Conservation (phyloP, 2,888 invertebrate species). For the Pyrrhopygopsis socrates region DNA sequence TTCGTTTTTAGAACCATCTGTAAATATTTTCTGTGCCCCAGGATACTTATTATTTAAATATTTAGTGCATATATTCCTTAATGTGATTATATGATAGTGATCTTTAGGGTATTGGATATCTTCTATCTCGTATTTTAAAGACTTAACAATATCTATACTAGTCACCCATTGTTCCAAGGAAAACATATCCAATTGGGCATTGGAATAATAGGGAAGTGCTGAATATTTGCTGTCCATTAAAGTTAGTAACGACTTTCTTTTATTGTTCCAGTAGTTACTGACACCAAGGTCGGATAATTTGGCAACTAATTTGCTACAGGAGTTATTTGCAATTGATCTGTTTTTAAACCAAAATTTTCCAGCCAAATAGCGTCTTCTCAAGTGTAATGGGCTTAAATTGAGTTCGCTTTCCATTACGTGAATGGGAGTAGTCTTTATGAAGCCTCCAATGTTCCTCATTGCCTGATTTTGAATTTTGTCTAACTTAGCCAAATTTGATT, state of each 20-base stretch:
- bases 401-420: slow-evolving; percentile 46
- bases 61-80: not conserved
- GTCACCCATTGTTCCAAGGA: slow-evolving; percentile 23
- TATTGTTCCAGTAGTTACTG: slow-evolving; percentile 6
- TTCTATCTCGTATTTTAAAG: not conserved
- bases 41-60: slow-evolving; percentile 10
- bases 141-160: not conserved
- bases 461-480: slow-evolving; percentile 47
- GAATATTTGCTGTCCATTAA: not conserved
- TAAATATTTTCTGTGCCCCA: slow-evolving; percentile 17
- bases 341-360: slow-evolving; percentile 32
- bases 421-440: slow-evolving; percentile 39
- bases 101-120: not conserved
- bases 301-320: not conserved
- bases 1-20: slow-evolving; percentile 41
- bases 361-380: slow-evolving; percentile 34
- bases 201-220: not conserved
- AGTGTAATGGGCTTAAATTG: not conserved
- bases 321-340: not conserved
- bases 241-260: slow-evolving; percentile 10
- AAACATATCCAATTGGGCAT: slow-evolving; percentile 29
- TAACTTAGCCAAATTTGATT: slow-evolving; percentile 11
- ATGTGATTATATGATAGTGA: not conserved
- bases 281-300: not conserved
- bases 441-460: slow-evolving; percentile 29